A percentile compares a stretch with the other conserved stretches of the same genome.
Evolutionary conservation across 2,888 invertebrate species (phyloP).

Genomic region (Trissoscelio sp.): DNA sequence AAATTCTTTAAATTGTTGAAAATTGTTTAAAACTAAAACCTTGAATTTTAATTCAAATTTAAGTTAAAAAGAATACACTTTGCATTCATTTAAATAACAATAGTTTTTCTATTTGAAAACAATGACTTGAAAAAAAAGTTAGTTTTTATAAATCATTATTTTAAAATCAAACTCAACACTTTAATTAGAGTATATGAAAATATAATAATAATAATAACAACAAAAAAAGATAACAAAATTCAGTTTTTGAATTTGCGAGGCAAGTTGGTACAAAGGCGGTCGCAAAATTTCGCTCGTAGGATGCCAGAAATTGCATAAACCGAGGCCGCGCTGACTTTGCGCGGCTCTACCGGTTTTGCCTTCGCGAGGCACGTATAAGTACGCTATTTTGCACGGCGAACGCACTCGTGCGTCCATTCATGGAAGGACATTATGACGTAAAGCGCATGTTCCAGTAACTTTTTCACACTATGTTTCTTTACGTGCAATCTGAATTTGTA

Average conservation of each 20-base stretch:
- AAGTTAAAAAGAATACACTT: not conserved
- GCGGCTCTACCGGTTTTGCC: conserved; percentile 67
- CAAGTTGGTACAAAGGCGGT: too few species aligned
- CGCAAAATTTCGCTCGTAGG: conserved; percentile 49
- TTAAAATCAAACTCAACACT: not conserved
- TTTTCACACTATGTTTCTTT: conserved; percentile 60
- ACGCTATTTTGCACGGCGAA: conserved; percentile 61
- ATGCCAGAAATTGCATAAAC: conserved; percentile 64
- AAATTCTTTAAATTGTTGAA: not conserved
- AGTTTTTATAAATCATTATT: not conserved
- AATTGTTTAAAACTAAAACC: not conserved
- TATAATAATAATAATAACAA: too few species aligned
- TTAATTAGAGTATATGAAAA: too few species aligned
- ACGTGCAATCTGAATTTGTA: conserved; percentile 27
- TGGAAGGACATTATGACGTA: conserved; percentile 71
- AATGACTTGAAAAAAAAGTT: not conserved
- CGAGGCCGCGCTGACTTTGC: conserved; percentile 54
- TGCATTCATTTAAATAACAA: conserved; percentile 10
- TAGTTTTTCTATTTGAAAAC: too few species aligned
- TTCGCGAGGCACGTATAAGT: conserved; percentile 55
- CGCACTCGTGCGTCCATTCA: conserved; percentile 75
- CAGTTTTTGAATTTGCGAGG: too few species aligned
- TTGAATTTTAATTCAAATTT: not conserved
- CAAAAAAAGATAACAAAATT: too few species aligned
- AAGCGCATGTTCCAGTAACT: conserved; percentile 61